phyloP scores from a whole-genome alignment of 2,888 invertebrate genomes.

The Acanthopleura granulata region DNA sequence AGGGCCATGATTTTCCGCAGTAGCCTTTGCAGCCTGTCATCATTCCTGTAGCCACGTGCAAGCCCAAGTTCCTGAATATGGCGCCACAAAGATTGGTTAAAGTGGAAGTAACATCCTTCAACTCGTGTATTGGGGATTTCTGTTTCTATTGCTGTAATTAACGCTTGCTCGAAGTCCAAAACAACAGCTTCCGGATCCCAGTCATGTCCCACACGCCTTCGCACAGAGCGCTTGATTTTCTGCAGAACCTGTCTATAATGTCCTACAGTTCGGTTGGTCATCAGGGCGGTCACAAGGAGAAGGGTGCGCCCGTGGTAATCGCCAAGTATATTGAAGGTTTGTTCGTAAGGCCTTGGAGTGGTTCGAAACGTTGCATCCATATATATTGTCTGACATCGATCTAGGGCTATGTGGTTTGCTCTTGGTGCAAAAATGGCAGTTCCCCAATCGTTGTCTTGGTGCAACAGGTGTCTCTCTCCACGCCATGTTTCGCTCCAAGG shows the following conservation, averaged over 20 bases:
- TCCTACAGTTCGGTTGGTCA: neutral
- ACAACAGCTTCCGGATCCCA: conserved; percentile 10
- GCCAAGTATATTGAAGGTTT: conserved; percentile 13
- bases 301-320: conserved; percentile 8
- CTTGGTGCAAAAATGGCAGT: conserved; percentile 8
- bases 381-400: no score
- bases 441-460: conserved; percentile 21
- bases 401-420: neutral
- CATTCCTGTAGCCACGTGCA: neutral
- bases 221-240: neutral
- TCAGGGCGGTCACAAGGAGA: neutral
- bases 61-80: conserved; percentile 7
- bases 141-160: conserved; percentile 18
- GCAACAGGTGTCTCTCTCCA: neutral
- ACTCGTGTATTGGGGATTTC: conserved; percentile 7
- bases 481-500: conserved; percentile 4
- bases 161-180: conserved; percentile 16
- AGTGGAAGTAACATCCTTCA: conserved; percentile 17
- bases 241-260: conserved; percentile 18
- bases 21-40: neutral
- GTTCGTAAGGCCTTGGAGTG: conserved; percentile 7
- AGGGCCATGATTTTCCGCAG: conserved; percentile 19
- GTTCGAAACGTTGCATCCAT: no score
- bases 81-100: conserved; percentile 18
- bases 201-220: neutral